A percentile compares a stretch with the other conserved stretches of the same genome.
Evolutionary conservation across 2,113 vertebrate species (phyloP).

Genomic region (Solea solea): DNA sequence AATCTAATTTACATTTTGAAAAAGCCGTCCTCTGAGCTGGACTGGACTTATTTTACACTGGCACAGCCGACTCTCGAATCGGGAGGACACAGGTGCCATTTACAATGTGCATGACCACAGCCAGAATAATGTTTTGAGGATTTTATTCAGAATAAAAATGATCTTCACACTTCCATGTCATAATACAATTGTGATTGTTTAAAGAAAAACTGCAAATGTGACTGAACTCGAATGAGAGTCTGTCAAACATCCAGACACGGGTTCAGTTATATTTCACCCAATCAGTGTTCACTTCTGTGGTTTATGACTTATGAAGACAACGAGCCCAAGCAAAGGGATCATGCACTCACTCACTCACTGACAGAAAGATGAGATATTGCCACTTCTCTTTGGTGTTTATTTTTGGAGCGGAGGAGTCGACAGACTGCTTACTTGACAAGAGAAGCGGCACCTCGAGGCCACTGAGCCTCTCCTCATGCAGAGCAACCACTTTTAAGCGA

Average conservation of each 20-base stretch:
- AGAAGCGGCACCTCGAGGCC: slow-evolving; percentile 28
- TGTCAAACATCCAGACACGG: slow-evolving; percentile 49
- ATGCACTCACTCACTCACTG: slow-evolving; percentile 18
- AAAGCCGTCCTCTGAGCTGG: too few relatives aligned
- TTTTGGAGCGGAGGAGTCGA: slow-evolving; percentile 59
- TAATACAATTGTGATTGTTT: too few relatives aligned
- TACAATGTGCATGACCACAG: too few relatives aligned
- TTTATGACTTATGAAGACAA: slow-evolving; percentile 42
- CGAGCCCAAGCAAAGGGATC: slow-evolving; percentile 48
- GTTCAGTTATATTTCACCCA: slow-evolving; percentile 42
- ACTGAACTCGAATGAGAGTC: slow-evolving; percentile 29
- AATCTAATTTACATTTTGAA: too few relatives aligned
- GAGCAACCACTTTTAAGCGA: slow-evolving; percentile 55
- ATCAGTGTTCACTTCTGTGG: slow-evolving; percentile 35
- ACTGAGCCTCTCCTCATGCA: slow-evolving; percentile 27
- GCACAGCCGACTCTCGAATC: too few relatives aligned
- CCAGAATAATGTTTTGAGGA: too few relatives aligned
- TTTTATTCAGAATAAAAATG: too few relatives aligned
- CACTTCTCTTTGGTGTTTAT: slow-evolving; percentile 54
- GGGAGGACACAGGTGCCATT: too few relatives aligned
- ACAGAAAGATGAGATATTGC: slow-evolving; percentile 67
- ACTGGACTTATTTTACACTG: too few relatives aligned
- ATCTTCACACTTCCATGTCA: too few relatives aligned
- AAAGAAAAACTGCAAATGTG: neutral
- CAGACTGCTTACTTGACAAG: slow-evolving; percentile 65